phyloP scores from a whole-genome alignment of 2,888 invertebrate species.

The Schizotus pectinicornis region DNA sequence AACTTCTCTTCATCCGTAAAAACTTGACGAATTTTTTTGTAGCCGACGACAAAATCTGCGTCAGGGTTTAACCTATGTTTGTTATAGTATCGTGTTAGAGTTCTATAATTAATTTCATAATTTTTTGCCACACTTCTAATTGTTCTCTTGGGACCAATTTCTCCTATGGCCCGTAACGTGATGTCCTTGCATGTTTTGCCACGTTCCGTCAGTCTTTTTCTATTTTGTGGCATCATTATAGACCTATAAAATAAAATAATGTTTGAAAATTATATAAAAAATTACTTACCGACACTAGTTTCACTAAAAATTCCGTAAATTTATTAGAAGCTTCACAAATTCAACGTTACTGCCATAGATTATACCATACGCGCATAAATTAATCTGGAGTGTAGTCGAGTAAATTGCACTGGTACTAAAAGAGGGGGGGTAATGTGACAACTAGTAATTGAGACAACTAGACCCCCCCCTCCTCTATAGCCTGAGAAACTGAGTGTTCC shows the following conservation, averaged over 20 bases:
- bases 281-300: too few species aligned
- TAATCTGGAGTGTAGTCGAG: too few species aligned
- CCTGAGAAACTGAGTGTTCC: too few species aligned
- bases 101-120: conserved; percentile 13
- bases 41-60: not conserved
- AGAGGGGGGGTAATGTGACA: too few species aligned
- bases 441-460: too few species aligned
- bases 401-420: too few species aligned
- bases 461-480: too few species aligned
- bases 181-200: not conserved
- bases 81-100: conserved; percentile 22
- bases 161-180: conserved; percentile 15
- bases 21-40: conserved; percentile 1
- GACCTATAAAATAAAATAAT: not conserved
- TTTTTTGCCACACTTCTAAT: conserved; percentile 22
- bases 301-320: too few species aligned
- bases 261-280: too few species aligned
- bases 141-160: conserved; percentile 7
- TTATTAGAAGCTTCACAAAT: too few species aligned
- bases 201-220: conserved; percentile 1
- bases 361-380: too few species aligned
- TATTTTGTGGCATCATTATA: not conserved
- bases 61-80: not conserved
- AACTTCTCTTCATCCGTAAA: conserved; percentile 28
- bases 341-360: too few species aligned